phyloP scores from a whole-genome alignment of 1,140 invertebrate species.

The Trichonephila clavipes region DNA sequence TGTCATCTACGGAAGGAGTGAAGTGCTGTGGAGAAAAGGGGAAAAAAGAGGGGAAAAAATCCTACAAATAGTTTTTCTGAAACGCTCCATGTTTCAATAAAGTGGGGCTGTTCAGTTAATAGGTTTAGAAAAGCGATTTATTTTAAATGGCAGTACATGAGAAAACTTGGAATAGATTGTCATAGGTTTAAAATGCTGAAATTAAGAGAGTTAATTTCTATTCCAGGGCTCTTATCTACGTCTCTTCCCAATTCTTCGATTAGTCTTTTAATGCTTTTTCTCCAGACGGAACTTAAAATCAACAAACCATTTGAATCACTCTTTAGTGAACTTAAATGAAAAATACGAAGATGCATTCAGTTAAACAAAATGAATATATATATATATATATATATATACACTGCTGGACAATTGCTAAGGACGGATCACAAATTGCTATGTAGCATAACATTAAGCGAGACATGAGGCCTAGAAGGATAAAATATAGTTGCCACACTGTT shows the following conservation, averaged over 20 bases:
- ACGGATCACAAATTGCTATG: no score
- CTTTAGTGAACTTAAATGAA: no score
- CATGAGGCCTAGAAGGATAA: no score
- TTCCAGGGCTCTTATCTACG: no score
- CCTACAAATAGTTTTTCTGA: slow-evolving; percentile 22
- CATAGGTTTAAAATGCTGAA: not conserved
- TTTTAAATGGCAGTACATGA: not conserved
- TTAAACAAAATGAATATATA: no score
- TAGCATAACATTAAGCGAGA: no score
- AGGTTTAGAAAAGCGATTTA: slow-evolving; percentile 11
- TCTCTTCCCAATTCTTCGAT: not conserved
- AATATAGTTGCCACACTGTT: no score
- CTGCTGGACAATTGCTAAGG: no score
- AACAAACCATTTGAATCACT: no score
- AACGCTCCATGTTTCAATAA: not conserved
- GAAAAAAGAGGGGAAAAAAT: not conserved
- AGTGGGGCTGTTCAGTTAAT: not conserved
- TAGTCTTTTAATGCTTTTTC: not conserved
- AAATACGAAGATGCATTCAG: no score
- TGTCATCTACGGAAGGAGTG: slow-evolving; percentile 5
- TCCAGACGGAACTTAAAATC: no score
- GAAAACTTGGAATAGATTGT: not conserved
- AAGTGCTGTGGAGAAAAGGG: not conserved
- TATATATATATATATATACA: no score
- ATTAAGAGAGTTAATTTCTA: not conserved